A percentile compares a stretch with the other conserved stretches of the same genome.
phyloP scores from a whole-genome alignment of 2,888 invertebrate genomes.

The Trachelus tabidus region DNA sequence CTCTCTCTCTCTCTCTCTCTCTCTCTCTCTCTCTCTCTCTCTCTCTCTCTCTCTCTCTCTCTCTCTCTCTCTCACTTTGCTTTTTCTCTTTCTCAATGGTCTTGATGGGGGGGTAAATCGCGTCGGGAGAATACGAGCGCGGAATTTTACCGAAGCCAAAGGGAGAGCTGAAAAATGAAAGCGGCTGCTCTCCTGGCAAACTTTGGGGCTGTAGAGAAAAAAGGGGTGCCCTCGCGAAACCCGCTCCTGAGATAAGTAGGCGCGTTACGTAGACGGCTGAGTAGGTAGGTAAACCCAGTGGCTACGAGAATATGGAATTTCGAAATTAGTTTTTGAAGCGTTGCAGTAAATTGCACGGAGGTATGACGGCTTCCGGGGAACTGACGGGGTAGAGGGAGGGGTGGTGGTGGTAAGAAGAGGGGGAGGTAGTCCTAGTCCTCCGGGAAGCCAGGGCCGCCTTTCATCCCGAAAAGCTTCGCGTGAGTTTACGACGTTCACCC shows the following conservation, averaged over 20 bases:
- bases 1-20: too few species aligned
- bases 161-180: neutral
- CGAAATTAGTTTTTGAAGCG: neutral
- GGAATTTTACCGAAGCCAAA: neutral
- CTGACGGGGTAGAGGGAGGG: too few species aligned
- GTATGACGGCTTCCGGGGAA: neutral
- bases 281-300: neutral
- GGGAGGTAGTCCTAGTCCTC: too few species aligned
- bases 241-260: neutral
- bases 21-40: too few species aligned
- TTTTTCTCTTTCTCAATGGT: neutral
- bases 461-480: neutral
- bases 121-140: neutral
- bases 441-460: too few species aligned
- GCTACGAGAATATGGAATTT: neutral
- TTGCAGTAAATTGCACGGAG: neutral
- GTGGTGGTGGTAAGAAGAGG: too few species aligned
- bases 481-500: neutral
- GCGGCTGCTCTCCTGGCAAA: neutral
- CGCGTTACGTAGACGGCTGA: neutral
- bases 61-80: neutral
- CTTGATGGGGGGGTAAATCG: neutral
- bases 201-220: neutral
- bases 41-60: too few species aligned
- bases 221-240: neutral